These are phyloP conservation scores for Gambelia wislizenii DNA, from an alignment of 2,797 vertebrate species.

Conservation along the genomic window DNA sequence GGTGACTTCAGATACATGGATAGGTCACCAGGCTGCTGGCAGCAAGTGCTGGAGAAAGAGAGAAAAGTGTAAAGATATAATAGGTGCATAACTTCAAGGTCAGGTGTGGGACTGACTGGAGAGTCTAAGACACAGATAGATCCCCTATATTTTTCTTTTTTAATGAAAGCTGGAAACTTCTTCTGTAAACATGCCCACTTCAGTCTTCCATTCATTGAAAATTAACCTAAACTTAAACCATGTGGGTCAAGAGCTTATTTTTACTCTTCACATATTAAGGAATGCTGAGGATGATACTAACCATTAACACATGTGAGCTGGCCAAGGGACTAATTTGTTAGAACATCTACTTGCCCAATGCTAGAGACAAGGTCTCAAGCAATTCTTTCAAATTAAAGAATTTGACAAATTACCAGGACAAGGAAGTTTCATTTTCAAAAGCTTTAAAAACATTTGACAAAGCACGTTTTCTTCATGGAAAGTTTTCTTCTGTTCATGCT, in stretches of 20 bases:
- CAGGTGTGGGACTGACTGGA: neutral
- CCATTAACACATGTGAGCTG: neutral
- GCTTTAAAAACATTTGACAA: neutral
- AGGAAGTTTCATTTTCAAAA: neutral
- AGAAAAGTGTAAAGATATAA: too few species aligned
- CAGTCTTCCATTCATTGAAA: neutral
- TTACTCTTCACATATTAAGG: neutral
- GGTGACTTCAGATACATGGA: neutral
- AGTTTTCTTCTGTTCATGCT: neutral
- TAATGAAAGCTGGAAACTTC: neutral
- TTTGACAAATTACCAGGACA: neutral
- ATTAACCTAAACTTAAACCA: neutral
- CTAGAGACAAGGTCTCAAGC: neutral
- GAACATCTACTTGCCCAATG: neutral
- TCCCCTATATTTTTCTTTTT: neutral
- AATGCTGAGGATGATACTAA: neutral
- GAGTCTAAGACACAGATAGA: neutral
- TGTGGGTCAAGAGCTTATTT: neutral
- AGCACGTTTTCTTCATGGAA: neutral
- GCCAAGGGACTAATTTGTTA: neutral
- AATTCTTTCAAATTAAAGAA: neutral
- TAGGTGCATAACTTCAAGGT: neutral
- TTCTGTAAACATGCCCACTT: neutral
- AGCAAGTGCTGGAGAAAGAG: neutral
- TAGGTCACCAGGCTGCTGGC: neutral